Evolutionary conservation across 2,113 vertebrate genomes (phyloP).

Genomic region (Cyanocitta stelleri): DNA sequence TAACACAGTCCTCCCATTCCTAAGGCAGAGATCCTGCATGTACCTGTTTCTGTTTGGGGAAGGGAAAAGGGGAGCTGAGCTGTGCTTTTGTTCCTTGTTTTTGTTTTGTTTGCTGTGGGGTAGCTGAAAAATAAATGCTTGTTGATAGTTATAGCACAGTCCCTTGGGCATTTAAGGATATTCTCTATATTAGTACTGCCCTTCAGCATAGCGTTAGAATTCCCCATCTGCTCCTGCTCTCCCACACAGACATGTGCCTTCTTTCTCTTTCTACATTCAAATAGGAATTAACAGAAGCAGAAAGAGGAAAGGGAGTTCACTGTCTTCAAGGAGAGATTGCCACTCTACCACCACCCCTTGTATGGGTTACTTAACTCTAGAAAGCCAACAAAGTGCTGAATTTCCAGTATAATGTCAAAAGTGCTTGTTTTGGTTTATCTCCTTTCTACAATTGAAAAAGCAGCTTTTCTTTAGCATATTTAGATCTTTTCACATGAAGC

Average conservation of each 20-base stretch:
- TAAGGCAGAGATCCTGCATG: not conserved
- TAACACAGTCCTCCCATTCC: not conserved
- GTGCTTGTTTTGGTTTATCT: not conserved
- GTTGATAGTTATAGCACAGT: not conserved
- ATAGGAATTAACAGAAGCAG: not conserved
- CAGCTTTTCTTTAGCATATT: not conserved
- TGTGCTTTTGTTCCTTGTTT: constrained; percentile 7
- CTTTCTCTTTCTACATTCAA: constrained; percentile 4
- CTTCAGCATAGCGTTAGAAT: not conserved
- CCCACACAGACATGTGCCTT: not conserved
- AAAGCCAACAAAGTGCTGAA: not conserved
- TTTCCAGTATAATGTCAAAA: not conserved
- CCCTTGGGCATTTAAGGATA: not conserved
- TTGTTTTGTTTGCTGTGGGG: constrained; percentile 12
- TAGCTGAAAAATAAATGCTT: constrained; percentile 3
- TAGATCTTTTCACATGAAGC: not conserved
- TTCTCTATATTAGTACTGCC: constrained; percentile 25
- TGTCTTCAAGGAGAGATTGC: not conserved
- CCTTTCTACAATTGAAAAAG: not conserved
- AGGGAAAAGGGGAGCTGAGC: not conserved
- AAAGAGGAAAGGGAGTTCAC: not conserved
- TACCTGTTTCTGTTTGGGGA: not conserved
- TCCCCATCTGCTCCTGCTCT: constrained; percentile 23
- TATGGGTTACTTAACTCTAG: not conserved
- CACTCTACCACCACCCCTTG: not conserved